phyloP scores from a whole-genome alignment of 2,797 vertebrate species.

The Gallinago solitaria region DNA sequence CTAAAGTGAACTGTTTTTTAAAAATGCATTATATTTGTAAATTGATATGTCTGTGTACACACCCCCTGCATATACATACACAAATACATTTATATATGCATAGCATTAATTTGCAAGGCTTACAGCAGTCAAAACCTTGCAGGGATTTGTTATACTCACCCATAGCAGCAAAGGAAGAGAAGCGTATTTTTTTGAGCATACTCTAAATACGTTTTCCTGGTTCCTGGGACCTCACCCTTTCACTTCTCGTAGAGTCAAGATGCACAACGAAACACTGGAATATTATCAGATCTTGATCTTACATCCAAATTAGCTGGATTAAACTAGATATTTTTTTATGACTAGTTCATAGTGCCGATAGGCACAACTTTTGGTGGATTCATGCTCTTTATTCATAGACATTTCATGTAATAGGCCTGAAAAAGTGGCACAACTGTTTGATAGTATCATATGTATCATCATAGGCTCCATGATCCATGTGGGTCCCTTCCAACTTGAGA shows the following conservation, averaged over 20 bases:
- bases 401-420: background rate
- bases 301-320: background rate
- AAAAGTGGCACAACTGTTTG: too few species aligned
- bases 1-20: background rate
- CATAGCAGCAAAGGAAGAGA: background rate
- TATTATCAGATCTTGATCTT: background rate
- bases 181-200: background rate
- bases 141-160: background rate
- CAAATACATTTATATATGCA: background rate
- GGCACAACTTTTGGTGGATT: background rate
- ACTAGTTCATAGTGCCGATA: background rate
- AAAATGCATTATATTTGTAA: background rate
- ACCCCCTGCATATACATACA: rapidly evolving
- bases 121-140: background rate
- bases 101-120: background rate
- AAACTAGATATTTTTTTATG: background rate
- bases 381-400: background rate
- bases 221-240: background rate
- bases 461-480: too few species aligned
- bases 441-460: background rate
- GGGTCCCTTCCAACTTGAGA: background rate
- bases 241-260: background rate
- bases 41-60: background rate
- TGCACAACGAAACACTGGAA: background rate
- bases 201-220: background rate